These are phyloP conservation scores for Arbacia lixula DNA, from an alignment of 53 echinoderm and acorn worm genomes.

Conservation along the genomic window DNA sequence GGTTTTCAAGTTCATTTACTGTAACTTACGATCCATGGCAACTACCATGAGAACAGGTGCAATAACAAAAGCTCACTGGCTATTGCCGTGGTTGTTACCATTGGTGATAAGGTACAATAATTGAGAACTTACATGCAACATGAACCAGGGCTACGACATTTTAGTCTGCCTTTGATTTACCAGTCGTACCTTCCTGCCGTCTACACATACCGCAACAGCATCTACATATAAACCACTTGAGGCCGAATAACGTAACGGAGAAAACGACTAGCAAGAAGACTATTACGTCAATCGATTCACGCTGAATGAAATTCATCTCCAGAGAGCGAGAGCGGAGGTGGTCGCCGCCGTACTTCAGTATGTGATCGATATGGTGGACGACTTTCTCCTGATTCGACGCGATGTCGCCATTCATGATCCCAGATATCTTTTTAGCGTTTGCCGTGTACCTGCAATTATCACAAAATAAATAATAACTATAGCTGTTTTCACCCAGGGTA, in stretches of 20 bases:
- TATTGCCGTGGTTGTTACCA: no score
- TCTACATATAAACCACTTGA: not conserved
- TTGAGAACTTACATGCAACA: no score
- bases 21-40: no score
- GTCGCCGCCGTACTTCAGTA: slow-evolving; percentile 18
- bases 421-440: slow-evolving; percentile 9
- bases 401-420: slow-evolving; percentile 17
- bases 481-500: no score
- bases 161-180: slow-evolving; percentile 1
- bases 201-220: slow-evolving; percentile 5
- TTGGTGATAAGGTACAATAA: no score
- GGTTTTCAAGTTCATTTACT: no score
- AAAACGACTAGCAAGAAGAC: not conserved
- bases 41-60: no score
- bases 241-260: not conserved
- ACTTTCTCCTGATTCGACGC: not conserved
- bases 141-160: no score
- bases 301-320: slow-evolving; percentile 27
- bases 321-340: slow-evolving; percentile 5
- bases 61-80: no score
- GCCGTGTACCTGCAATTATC: not conserved
- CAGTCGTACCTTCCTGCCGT: not conserved
- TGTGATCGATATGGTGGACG: slow-evolving; percentile 13
- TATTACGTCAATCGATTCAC: slow-evolving; percentile 14
- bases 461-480: no score